phyloP scores from a whole-genome alignment of 2,797 vertebrate genomes.

The Glyptemys insculpta region DNA sequence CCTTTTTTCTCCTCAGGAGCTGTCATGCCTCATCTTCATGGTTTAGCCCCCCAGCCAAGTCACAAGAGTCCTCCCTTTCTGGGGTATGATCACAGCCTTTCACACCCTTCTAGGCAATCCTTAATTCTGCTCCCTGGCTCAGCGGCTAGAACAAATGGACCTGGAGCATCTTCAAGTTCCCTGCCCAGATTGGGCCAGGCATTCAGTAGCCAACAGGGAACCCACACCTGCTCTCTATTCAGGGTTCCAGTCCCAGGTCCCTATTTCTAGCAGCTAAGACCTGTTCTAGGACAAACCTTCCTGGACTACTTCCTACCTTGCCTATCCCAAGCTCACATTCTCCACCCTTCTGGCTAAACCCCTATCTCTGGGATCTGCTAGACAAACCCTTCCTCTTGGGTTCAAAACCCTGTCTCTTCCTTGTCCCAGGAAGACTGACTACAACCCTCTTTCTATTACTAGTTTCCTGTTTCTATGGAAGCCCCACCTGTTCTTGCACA shows the following conservation, averaged over 20 bases:
- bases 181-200: not conserved
- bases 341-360: not conserved
- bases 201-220: no score
- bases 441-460: not conserved
- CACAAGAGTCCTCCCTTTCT: not conserved
- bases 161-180: not conserved
- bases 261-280: not conserved
- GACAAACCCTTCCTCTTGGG: not conserved
- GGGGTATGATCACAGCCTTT: not conserved
- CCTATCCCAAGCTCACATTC: not conserved
- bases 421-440: not conserved
- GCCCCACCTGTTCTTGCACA: not conserved
- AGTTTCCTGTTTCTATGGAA: not conserved
- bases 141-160: not conserved
- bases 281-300: not conserved
- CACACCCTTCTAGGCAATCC: not conserved
- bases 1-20: not conserved
- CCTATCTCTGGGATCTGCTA: not conserved
- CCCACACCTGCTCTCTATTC: not conserved
- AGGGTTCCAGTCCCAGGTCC: not conserved
- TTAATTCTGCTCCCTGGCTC: not conserved
- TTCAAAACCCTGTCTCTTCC: not conserved
- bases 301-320: not conserved
- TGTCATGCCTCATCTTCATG: accelerated
- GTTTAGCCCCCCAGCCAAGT: not conserved